Evolutionary conservation across 2,113 vertebrate species (phyloP), one percentile per base, ranked within the genome.

Genomic region (Corapipo altera): DNA sequence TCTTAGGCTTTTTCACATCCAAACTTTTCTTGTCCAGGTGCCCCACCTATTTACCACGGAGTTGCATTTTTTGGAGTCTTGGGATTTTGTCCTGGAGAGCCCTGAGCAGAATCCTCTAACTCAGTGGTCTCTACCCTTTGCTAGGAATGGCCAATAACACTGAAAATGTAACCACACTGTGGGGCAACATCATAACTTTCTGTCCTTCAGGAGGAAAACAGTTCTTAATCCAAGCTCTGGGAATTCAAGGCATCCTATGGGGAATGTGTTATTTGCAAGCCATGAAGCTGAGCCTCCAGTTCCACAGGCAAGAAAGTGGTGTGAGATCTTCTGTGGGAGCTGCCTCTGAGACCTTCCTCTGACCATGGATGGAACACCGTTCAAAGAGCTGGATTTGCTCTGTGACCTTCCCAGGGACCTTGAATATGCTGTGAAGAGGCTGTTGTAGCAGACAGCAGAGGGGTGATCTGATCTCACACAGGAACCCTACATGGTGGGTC

Each of bases 21-120:
- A 55, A n/a, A 41, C 17, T 48, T 66, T 32, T 52, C 7, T 75
- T 79, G 21, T n/a, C 27, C 10, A 24, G 17, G 32, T 52, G 3
- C 14, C 3, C 5, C 19, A 5, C 24, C 11, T 64, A 5, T 46
- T 80, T n/a, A 20, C 11, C 32, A 11, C 3, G 9, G 19, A 51
- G 2, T 15, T 93, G 59, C 7, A 3, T 12, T 9, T 54, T 70
- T 5, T 76, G 52, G 39, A 48, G 5, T 28, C 26, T 66, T 90
- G 54, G 48, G n/a, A 37, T 70, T 0, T 0, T 35, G 30, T 35
- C 24, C 57, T 69, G 33, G 54, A 85, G 54, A 82, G 5, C 8
- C 26, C 61, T 15, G 65, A 67, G 64, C 8, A 79, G 62, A 78
- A 51, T 4, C 15, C 14, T 91, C 67, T 30, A 44, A 55, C 48